These are phyloP conservation scores for Ridgeia piscesae DNA, from an alignment of 1,140 invertebrate genomes.

Conservation along the genomic window DNA sequence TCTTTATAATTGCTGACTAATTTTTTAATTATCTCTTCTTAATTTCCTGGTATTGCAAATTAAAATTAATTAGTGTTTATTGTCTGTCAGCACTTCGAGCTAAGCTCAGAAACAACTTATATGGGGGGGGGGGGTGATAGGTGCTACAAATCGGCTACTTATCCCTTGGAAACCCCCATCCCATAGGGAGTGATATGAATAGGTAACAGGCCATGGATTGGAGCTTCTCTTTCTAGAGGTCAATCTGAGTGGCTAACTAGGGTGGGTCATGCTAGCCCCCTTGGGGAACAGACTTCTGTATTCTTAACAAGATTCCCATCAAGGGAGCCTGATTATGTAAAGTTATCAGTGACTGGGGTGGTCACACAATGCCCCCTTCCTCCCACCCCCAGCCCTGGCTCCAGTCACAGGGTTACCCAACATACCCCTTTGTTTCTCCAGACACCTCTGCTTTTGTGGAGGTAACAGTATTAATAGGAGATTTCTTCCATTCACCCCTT, in stretches of 20 bases:
- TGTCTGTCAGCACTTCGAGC: too few species aligned
- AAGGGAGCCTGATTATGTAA: neutral
- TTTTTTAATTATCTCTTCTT: neutral
- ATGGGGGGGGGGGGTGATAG: too few species aligned
- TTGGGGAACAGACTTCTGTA: neutral
- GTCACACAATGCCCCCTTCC: neutral
- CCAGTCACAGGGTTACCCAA: neutral
- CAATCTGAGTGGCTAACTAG: neutral
- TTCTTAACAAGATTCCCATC: neutral
- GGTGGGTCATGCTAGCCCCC: neutral
- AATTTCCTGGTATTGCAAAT: neutral
- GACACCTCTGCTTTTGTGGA: neutral
- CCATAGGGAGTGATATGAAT: too few species aligned
- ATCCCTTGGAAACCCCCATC: too few species aligned
- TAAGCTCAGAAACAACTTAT: too few species aligned
- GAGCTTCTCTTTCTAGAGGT: neutral
- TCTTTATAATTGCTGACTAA: neutral
- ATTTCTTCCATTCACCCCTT: neutral
- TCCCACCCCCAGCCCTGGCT: neutral
- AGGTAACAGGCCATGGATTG: neutral
- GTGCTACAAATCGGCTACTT: too few species aligned
- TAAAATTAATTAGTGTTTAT: too few species aligned
- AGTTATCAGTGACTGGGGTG: neutral
- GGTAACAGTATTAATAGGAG: neutral
- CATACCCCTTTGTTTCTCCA: neutral